Conservation (phyloP, 2,797 vertebrate species). For the Erethizon dorsatum region DNA sequence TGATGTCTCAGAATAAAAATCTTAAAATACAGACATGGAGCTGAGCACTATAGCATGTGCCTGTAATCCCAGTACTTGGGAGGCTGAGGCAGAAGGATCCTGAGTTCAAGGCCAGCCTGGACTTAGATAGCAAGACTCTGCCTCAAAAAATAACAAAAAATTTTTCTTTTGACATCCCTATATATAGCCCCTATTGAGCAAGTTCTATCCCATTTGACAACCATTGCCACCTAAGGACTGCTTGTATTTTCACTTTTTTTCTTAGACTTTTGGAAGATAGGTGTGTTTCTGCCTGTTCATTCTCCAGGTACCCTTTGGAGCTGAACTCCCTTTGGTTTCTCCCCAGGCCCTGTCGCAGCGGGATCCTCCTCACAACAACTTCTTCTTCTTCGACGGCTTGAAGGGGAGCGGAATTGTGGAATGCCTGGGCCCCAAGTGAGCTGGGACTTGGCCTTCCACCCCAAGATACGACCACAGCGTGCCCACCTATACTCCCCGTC, state of each 20-base stretch:
- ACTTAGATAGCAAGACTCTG: neutral
- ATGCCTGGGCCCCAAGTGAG: slow-evolving; percentile 91
- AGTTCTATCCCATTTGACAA: neutral
- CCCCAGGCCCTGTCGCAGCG: slow-evolving; percentile 95
- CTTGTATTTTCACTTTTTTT: neutral
- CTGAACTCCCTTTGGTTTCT: neutral
- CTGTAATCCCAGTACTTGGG: neutral
- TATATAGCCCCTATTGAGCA: neutral
- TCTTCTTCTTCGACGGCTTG: slow-evolving; percentile 97
- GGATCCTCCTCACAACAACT: slow-evolving; percentile 96
- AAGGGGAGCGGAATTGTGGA: slow-evolving; percentile 95
- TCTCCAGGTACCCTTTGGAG: neutral
- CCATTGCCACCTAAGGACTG: neutral
- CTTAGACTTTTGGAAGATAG: neutral
- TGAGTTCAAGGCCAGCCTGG: neutral
- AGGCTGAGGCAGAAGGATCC: neutral
- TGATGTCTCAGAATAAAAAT: too few species aligned
- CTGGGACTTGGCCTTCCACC: rapidly evolving
- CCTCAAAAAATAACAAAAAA: neutral
- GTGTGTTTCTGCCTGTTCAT: rapidly evolving
- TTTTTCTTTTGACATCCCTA: neutral
- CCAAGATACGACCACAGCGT: neutral
- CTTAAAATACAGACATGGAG: too few species aligned
- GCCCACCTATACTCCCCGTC: neutral
- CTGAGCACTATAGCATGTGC: neutral